These are phyloP conservation scores for Trematomus loennbergii DNA, from an alignment of 2,113 vertebrate species.

Conservation along the genomic window DNA sequence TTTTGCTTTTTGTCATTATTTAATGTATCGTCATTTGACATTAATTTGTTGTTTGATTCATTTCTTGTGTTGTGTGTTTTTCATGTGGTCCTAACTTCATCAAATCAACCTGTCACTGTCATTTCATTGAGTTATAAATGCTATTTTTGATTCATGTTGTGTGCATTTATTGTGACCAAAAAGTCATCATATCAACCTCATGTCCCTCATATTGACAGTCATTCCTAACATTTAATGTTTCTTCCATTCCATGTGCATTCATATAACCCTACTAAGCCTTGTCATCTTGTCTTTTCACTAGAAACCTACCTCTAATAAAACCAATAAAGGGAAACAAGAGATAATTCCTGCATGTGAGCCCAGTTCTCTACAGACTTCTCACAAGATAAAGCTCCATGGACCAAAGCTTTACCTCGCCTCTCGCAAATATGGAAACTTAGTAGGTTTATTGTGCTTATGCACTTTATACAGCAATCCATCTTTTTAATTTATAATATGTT, in stretches of 20 bases:
- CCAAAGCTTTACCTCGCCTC: slow-evolving; percentile 77
- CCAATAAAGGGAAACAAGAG: slow-evolving; percentile 71
- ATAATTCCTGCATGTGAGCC: slow-evolving; percentile 72
- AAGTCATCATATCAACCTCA: not conserved
- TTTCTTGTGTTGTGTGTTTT: slow-evolving; percentile 15
- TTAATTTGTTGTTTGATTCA: slow-evolving; percentile 1
- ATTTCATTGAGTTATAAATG: slow-evolving; percentile 1
- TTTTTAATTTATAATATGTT: slow-evolving; percentile 5
- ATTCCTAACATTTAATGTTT: slow-evolving; percentile 37
- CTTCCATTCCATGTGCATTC: slow-evolving; percentile 29
- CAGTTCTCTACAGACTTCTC: slow-evolving; percentile 56
- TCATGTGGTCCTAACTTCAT: slow-evolving; percentile 18
- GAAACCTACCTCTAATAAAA: slow-evolving; percentile 80
- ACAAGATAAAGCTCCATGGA: slow-evolving; percentile 75
- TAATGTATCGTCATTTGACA: not conserved
- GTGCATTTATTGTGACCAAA: slow-evolving; percentile 1
- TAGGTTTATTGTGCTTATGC: slow-evolving; percentile 61
- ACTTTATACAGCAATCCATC: slow-evolving; percentile 14
- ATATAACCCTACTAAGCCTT: slow-evolving; percentile 65
- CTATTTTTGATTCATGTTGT: not conserved
- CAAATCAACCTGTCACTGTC: not conserved
- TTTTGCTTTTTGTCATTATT: slow-evolving; percentile 1
- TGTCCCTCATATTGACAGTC: slow-evolving; percentile 8
- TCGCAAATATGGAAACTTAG: slow-evolving; percentile 76
- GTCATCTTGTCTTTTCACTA: slow-evolving; percentile 78